Percentiles rank a stretch among this genome's conserved stretches.
These are phyloP conservation scores for Mirza zaza DNA, from an alignment of 2,113 vertebrate species.

Conservation along the genomic window DNA sequence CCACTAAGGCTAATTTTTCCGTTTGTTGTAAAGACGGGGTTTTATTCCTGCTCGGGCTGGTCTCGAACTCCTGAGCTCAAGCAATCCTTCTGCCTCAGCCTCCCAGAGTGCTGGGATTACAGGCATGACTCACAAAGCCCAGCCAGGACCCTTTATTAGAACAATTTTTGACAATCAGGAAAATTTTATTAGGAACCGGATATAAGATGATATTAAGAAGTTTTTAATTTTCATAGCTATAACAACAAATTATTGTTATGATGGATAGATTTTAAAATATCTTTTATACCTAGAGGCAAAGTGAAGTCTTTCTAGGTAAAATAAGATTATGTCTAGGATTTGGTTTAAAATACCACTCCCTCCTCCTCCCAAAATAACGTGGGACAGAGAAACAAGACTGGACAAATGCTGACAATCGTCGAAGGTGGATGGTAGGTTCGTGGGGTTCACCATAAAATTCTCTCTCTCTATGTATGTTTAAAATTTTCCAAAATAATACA, in stretches of 20 bases:
- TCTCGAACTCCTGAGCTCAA: too few species aligned
- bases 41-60: too few species aligned
- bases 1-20: too few species aligned
- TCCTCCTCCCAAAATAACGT: neutral
- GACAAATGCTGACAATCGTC: neutral
- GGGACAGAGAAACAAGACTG: neutral
- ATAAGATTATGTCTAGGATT: neutral
- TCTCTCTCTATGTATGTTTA: neutral
- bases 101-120: too few species aligned
- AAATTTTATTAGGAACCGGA: neutral
- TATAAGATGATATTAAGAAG: neutral
- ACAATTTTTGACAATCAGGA: neutral
- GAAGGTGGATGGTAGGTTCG: neutral
- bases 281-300: neutral
- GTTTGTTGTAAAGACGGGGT: too few species aligned
- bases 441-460: neutral
- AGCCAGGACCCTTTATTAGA: neutral
- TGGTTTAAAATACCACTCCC: slow-evolving; percentile 1
- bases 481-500: neutral
- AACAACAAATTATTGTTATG: neutral
- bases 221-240: neutral
- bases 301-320: neutral
- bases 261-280: neutral
- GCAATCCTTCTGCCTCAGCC: too few species aligned
- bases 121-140: too few species aligned